Base-by-base conservation (phyloP, 92 coral and sea anemone genomes). In the Epizoanthus rinbou region DNA sequence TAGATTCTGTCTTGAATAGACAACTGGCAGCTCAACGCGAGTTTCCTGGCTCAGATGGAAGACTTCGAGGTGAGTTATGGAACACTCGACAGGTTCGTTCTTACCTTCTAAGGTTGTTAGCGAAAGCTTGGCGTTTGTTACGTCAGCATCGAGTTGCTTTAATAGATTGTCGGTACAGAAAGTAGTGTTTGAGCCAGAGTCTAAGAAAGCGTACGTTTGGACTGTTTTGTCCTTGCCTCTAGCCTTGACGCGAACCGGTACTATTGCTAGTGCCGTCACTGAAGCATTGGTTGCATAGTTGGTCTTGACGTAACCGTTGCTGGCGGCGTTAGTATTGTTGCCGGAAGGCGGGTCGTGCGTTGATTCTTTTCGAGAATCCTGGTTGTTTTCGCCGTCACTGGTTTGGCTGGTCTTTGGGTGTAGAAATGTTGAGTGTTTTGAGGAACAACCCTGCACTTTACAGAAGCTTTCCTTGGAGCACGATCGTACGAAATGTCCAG, bases 401-500 rank as follows among this genome's bases (percentile, higher is more conserved):
- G 41, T 41, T 54, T 50, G 71, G 57, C 25, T 56, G 33, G 9
- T 62, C 80, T 85, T 89, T 65, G 88, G 94, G 41, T 91, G 90
- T 18, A 91, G 80, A 69, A 78, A 88, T 3, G 89, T 89, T 21
- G 91, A 86, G 53, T 85, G 93, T 59, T 92, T 92, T 52, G 60
- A 56, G 5, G 69, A 84, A 59, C 97, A 93, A 25, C 87, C 93
- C 53, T 84, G 71, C 25, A 92, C 88, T 67, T 69, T 86, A 57
- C 93, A 87, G 81, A 88, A 87, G 60, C 93, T 90, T 59, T 22
- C 35, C 69, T 85, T 90, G 47, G 71, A 8, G 76, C 93, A 93
- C 1, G 66, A 5, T 5, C 68, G 62, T 3, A 86, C 85, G 17
- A 64, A 64, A 39, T 93, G 97, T 24, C 92, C 92, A 9, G 75